Conservation (phyloP, 37 sponge, comb jelly and placozoan genomes). For the Hexactinellida sp. region DNA sequence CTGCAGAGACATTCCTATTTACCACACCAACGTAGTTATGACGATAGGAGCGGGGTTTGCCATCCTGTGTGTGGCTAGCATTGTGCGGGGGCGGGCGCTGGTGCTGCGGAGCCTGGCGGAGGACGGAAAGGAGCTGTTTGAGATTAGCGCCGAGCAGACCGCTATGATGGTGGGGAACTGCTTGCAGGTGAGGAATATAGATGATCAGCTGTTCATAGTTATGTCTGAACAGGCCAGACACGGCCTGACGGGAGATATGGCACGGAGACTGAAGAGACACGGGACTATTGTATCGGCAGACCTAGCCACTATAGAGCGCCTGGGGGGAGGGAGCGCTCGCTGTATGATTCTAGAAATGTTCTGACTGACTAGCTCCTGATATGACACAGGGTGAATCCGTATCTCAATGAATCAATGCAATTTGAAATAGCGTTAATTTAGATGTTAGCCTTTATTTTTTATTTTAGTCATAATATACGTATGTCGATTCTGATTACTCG, state of each 20-base stretch:
- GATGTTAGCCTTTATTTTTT: no score
- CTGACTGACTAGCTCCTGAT: no score
- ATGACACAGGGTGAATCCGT: no score
- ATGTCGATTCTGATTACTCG: no score
- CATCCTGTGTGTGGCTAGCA: conserved; percentile 39
- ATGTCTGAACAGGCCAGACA: conserved; percentile 45
- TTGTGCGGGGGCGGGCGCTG: conserved; percentile 10
- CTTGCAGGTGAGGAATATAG: conserved; percentile 25
- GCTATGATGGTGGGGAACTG: conserved; percentile 34
- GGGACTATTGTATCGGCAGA: conserved; percentile 22
- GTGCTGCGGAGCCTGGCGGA: conserved; percentile 18
- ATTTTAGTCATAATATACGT: no score
- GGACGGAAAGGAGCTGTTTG: conserved; percentile 20
- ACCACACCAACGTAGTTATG: conserved; percentile 76
- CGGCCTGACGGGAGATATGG: conserved; percentile 17
- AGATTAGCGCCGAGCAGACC: conserved; percentile 24
- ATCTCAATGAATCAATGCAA: no score
- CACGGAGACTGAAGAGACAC: background rate
- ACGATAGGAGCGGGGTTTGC: conserved; percentile 30
- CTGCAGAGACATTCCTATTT: conserved; percentile 20
- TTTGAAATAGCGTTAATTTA: no score
- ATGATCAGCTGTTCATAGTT: conserved; percentile 26
- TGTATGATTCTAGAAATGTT: conserved; percentile 66
- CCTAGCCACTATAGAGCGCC: conserved; percentile 34
- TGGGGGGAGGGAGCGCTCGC: conserved; percentile 62